Base-by-base conservation (phyloP, 2,113 vertebrate species). In the Brevimyrus niger region DNA sequence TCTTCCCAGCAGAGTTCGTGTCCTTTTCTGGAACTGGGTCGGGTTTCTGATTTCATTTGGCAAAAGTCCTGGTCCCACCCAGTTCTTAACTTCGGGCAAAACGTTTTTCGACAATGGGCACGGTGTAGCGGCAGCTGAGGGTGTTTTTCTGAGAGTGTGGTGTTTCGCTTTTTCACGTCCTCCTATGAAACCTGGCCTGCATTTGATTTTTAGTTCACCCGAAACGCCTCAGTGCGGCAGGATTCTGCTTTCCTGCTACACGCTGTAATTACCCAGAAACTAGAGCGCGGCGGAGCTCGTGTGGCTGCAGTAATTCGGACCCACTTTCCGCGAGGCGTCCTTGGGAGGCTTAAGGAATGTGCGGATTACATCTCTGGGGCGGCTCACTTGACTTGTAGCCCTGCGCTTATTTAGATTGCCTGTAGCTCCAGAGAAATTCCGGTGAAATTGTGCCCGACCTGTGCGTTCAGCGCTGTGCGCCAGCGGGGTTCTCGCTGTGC, bases 251-350 rank as follows among this genome's bases (percentile, higher is more conserved):
- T 50, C 83, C 21, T 58, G 76, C 80, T 89, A 83, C 84, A 55
- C 50, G 6, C 50, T 84, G 48, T 83, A 89, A 89, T 89, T 46
- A 58, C 76, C 88, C 88, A 89, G 31, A 84, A 84, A 35, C 38
- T n/a, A 6, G 4, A 89, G 76, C 2, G 51, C n/a, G 3, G 44
- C 76, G 0, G 2, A 83, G 48, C 48, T 44, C 15, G 8, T 27
- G 88, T 35, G 19, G 88, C 17, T 7, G 48, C 88, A 53, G 50
- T 83, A 46, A 83, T 51, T 89, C 13, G 19, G 10, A 42, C 2
- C n/a, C 27, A 4, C 88, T 55, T 6, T 89, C 48, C 31, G 3
- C 3, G 23, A 15, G 31, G 47, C 10, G 27, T 89, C 88, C 88
- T 82, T 83, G 73, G 48, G 48, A 23, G 17, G 17, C 1, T 31